Evolutionary conservation across 2,113 vertebrate genomes (phyloP).

Genomic region (Malurus melanocephalus): DNA sequence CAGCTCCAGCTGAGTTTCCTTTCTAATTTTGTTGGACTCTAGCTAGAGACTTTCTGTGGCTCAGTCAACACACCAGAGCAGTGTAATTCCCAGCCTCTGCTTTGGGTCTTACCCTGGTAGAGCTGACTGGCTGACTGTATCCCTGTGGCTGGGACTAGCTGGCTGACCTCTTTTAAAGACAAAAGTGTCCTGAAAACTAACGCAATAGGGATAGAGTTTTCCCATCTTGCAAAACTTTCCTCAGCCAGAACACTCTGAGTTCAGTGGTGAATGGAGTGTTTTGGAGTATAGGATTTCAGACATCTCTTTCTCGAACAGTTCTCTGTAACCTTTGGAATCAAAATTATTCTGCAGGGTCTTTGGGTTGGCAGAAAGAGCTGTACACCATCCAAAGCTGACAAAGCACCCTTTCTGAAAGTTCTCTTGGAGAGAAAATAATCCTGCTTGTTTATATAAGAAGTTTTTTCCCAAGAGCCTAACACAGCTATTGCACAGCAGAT

Average conservation of each 20-base stretch:
- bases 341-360: background rate
- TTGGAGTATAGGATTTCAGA: slow-evolving; percentile 27
- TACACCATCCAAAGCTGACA: background rate
- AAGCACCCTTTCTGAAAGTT: slow-evolving; percentile 40
- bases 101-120: background rate
- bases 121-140: background rate
- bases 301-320: background rate
- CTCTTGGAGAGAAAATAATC: slow-evolving; percentile 50
- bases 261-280: background rate
- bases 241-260: background rate
- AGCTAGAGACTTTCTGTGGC: background rate
- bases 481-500: slow-evolving; percentile 55
- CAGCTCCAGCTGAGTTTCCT: background rate
- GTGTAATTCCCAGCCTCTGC: background rate
- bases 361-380: slow-evolving; percentile 23
- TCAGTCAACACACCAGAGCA: background rate
- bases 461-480: slow-evolving; percentile 49
- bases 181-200: background rate
- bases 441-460: slow-evolving; percentile 53
- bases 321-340: slow-evolving; percentile 41
- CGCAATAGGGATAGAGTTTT: background rate
- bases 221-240: background rate
- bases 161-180: background rate
- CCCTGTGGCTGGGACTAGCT: background rate
- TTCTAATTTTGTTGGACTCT: background rate